A percentile compares a stretch with the other conserved stretches of the same genome.
phyloP scores from a whole-genome alignment of 2,888 invertebrate genomes.

The Periphyllus acericola region DNA sequence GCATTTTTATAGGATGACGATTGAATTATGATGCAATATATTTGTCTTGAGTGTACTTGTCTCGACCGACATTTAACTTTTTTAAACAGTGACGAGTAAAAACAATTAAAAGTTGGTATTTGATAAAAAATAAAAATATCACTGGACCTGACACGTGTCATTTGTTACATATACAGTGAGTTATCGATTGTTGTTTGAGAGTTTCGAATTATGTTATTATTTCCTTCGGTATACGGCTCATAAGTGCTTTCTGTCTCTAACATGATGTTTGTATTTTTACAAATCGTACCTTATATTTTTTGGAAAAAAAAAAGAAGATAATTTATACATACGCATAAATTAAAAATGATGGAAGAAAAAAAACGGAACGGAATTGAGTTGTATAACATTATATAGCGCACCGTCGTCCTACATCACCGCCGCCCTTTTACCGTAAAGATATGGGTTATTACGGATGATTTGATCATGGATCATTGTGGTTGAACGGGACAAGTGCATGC shows the following conservation, averaged over 20 bases:
- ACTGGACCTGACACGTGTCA: background rate
- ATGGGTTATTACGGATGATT: slow-evolving; percentile 22
- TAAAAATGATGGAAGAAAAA: background rate
- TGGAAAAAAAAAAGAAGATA: background rate
- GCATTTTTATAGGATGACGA: too few species aligned
- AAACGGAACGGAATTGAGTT: slow-evolving; percentile 1
- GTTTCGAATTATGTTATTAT: background rate
- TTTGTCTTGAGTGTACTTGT: too few species aligned
- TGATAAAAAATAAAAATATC: background rate
- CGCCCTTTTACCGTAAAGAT: background rate
- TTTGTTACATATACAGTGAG: background rate
- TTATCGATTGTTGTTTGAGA: slow-evolving; percentile 6
- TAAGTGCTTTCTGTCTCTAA: slow-evolving; percentile 21
- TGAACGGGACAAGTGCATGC: background rate
- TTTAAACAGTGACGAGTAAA: background rate
- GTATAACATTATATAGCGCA: background rate
- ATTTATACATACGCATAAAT: background rate
- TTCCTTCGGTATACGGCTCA: background rate
- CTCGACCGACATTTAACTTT: background rate
- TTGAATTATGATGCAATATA: background rate
- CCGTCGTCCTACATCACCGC: background rate
- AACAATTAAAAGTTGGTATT: background rate
- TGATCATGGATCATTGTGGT: slow-evolving; percentile 38
- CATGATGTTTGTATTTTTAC: slow-evolving; percentile 6
- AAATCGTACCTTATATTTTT: background rate